These are phyloP conservation scores for Tapera naevia DNA, from an alignment of 2,797 vertebrate species.

Conservation along the genomic window DNA sequence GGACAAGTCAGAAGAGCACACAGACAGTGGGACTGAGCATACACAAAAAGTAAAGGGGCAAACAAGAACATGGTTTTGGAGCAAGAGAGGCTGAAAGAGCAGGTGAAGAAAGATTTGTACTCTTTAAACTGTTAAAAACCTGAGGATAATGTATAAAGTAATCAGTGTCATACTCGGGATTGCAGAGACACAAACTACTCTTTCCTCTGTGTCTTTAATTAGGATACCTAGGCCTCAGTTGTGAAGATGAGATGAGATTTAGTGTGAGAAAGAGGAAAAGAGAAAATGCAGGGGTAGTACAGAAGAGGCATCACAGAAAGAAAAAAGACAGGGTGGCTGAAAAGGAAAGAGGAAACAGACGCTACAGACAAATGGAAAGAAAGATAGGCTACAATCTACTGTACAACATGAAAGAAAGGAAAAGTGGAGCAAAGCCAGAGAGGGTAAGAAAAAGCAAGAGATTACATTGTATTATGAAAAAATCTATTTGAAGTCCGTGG, in stretches of 20 bases:
- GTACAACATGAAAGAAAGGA: not conserved
- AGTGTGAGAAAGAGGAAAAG: not conserved
- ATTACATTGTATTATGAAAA: not conserved
- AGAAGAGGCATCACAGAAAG: not conserved
- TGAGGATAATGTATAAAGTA: not conserved
- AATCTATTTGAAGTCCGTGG: not conserved
- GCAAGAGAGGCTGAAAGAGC: not conserved
- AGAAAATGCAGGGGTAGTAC: not conserved
- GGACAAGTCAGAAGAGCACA: not conserved
- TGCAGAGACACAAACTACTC: not conserved
- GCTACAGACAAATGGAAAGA: not conserved
- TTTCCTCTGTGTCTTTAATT: not conserved
- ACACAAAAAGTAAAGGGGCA: not conserved
- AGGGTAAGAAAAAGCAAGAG: not conserved
- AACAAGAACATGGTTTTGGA: not conserved
- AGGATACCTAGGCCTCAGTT: not conserved
- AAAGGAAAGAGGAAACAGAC: constrained; percentile 25
- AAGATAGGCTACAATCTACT: constrained; percentile 20
- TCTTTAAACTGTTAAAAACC: not conserved
- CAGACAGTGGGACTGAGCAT: not conserved
- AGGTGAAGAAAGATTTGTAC: not conserved
- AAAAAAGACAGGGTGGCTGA: not conserved
- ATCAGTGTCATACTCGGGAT: not conserved
- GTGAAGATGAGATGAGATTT: not conserved
- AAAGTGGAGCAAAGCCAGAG: not conserved